Base-by-base conservation (phyloP, 2,113 vertebrate species). In the Synchiropus splendidus region DNA sequence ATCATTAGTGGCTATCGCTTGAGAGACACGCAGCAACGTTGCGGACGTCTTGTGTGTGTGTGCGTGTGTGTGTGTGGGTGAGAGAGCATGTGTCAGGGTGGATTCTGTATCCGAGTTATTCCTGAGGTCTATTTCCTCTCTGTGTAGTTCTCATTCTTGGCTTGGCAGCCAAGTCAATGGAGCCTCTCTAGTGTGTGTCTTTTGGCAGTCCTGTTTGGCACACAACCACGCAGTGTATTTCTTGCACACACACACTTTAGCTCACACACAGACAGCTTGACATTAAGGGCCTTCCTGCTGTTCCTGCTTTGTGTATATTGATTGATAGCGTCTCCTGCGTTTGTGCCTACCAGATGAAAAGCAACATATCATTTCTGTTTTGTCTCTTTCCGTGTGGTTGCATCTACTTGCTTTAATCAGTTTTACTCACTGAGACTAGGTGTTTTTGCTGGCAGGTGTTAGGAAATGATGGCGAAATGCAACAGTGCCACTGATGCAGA, bases 231-330 rank as follows among this genome's bases (percentile, higher is more conserved):
- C 51, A 60, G 38, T 45, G 49, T 39, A 39, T 63, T 71, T 61
- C 48, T 57, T 51, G 42, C 40, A 58, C 16, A 51, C 16, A 51
- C 33, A 35, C 33, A 35, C 34, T n/a, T 13, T 12, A 12, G 6
- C 34, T 12, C 34, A 14, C 32, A 34, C 32, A 34, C 48, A 71
- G 52, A 54, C 57, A 31, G 32, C 64, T 56, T 54, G 64, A 75
- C 63, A 68, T 57, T 65, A 44, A 52, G 57, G 59, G 53, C 52
- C 72, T 45, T 45, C 64, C 61, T 60, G 58, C 61, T 73, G 71
- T 42, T 60, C 34, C 36, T 59, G 33, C 50, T 75, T 68, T 72
- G 57, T 69, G 36, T 57, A 66, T 54, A 68, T 63, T 64, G 69
- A 68, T 70, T 61, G 58, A 47, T 44, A 18, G 60, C 48, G 32